A percentile compares a stretch with the other conserved stretches of the same genome.
These are phyloP conservation scores for Graphium colonna DNA, from an alignment of 2,888 invertebrate genomes.

Conservation along the genomic window DNA sequence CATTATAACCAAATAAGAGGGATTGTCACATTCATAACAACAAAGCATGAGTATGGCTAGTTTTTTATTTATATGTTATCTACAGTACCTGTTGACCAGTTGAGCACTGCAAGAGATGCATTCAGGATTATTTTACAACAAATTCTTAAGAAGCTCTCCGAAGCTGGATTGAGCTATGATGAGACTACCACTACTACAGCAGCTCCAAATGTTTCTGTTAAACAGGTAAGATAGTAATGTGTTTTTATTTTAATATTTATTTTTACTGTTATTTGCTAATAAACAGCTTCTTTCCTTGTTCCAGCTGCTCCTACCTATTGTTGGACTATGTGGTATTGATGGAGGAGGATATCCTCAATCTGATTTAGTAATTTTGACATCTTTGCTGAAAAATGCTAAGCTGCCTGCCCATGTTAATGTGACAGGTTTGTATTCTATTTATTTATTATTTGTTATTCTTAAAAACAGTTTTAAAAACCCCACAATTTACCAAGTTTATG, in stretches of 20 bases:
- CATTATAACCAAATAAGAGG: too few species aligned
- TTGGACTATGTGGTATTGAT: constrained; percentile 84
- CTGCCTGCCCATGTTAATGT: constrained; percentile 77
- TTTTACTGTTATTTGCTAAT: too few species aligned
- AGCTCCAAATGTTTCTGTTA: constrained; percentile 68
- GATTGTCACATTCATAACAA: too few species aligned
- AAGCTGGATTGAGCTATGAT: constrained; percentile 65
- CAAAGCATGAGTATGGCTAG: too few species aligned
- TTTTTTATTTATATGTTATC: too few species aligned
- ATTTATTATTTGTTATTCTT: too few species aligned
- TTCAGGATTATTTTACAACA: constrained; percentile 67
- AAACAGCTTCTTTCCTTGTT: too few species aligned
- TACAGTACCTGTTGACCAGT: constrained; percentile 85
- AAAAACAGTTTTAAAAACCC: too few species aligned
- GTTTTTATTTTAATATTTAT: background rate
- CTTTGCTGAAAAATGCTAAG: constrained; percentile 87
- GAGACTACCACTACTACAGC: constrained; percentile 57
- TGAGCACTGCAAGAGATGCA: constrained; percentile 81
- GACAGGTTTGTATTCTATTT: constrained; percentile 60
- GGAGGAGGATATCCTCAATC: constrained; percentile 84
- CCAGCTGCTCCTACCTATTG: constrained; percentile 84
- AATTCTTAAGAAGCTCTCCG: constrained; percentile 71
- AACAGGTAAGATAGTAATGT: constrained; percentile 54
- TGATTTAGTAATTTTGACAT: constrained; percentile 88
- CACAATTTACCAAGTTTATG: too few species aligned